Base-by-base conservation (phyloP, 2,797 vertebrate species). In the Hipposideros larvatus region DNA sequence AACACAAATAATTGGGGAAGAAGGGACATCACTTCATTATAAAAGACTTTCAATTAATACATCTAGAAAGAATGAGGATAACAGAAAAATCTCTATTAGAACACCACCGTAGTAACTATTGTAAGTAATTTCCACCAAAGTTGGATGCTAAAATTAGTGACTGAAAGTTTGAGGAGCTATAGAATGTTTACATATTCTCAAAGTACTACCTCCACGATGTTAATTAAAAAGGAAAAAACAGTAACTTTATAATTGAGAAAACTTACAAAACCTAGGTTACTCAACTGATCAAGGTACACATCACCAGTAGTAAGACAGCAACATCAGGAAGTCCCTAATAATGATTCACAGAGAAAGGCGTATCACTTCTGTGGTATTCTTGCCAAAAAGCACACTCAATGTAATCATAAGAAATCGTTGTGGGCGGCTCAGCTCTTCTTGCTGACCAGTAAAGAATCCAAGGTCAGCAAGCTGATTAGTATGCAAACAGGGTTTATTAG, bases 211-310 rank as follows among this genome's bases (percentile, higher is more conserved):
- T 63, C 28, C 43, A 83, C 31, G 26, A 79, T 70, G 55, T 46
- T 86, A 61, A 68, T 57, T 26, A 74, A 41, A 87, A 87, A 75
- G 51, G n/a, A n/a, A 48, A 90, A 89, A 83, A 91, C 41, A 68
- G 59, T 18, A 57, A 48, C 21, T 79, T 78, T 65, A 79, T 18
- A 57, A 8, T 80, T 80, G 65, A 91, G n/a, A 75, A 77, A 71
- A 0, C 3, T n/a, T 31, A 5, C 37, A 84, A 57, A 57, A 43
- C 43, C 37, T 19, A 79, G 19, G 43, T 46, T 57, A 43, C 37
- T 68, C 53, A 57, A 61, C 11, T 13, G 37, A 74, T 82, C 57
- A 83, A 85, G 46, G 41, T 78, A 78, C 61, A 85, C 2, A 61
- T 15, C 43, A 73, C 37, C 34, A 91, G 37, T 18, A 66, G 3